Evolutionary conservation across 2,113 vertebrate species (phyloP).

Genomic region (Larimichthys polyactis): DNA sequence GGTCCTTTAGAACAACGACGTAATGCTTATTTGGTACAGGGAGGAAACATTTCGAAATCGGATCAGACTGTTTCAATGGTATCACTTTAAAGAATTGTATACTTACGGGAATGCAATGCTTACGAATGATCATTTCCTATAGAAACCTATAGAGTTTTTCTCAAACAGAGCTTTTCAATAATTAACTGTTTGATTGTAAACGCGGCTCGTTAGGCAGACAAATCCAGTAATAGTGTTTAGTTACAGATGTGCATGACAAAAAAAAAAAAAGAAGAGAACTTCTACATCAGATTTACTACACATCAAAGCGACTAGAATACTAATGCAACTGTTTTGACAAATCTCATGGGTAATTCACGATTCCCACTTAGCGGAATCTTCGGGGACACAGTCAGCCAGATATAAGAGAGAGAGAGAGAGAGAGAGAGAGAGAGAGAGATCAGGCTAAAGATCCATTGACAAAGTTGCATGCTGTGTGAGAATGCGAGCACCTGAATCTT

Average conservation of each 20-base stretch:
- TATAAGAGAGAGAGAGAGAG: not conserved
- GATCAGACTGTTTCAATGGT: not conserved
- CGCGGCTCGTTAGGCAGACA: not conserved
- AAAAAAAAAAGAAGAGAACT: not conserved
- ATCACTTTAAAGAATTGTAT: not conserved
- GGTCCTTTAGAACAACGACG: conserved; percentile 18
- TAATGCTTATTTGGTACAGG: conserved; percentile 3
- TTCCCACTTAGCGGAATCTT: conserved; percentile 22
- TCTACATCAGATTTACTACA: conserved; percentile 37
- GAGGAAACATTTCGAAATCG: conserved; percentile 10
- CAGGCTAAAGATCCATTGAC: conserved; percentile 5
- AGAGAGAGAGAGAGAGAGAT: not conserved
- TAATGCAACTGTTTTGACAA: conserved; percentile 57
- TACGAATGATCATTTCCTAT: not conserved
- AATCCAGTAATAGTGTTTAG: conserved; percentile 23
- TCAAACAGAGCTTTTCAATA: not conserved
- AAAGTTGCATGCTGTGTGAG: not conserved
- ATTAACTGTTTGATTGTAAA: conserved; percentile 35
- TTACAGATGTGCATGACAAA: conserved; percentile 20
- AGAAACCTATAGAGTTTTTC: not conserved
- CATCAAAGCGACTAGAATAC: conserved; percentile 59
- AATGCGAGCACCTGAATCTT: conserved; percentile 20
- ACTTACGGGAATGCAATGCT: not conserved
- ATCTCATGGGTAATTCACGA: conserved; percentile 59
- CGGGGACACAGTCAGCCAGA: conserved; percentile 37